phyloP scores from a whole-genome alignment of 2,113 vertebrate genomes.

The Chionis minor region DNA sequence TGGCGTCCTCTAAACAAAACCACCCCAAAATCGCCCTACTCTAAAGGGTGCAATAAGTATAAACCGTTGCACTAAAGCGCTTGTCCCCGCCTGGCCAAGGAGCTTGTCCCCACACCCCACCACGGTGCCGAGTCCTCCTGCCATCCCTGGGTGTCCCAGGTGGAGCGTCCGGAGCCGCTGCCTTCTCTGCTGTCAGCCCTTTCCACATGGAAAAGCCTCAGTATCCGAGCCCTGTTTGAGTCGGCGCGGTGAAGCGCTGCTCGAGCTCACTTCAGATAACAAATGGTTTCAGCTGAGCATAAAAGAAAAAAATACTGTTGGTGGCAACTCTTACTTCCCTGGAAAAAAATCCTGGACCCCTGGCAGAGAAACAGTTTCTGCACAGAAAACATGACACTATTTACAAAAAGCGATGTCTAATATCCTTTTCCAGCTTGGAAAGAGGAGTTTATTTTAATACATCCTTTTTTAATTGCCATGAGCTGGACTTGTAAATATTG shows the following conservation, averaged over 20 bases:
- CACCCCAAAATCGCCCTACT: not conserved
- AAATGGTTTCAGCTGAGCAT: not conserved
- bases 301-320: not conserved
- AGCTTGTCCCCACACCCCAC: not conserved
- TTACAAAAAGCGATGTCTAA: slow-evolving; percentile 44
- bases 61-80: not conserved
- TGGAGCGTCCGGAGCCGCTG: not conserved
- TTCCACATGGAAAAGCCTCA: not conserved
- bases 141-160: not conserved
- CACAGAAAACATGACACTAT: slow-evolving; percentile 52
- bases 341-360: slow-evolving; percentile 9
- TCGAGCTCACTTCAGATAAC: not conserved
- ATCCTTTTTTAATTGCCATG: slow-evolving; percentile 70
- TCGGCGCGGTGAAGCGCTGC: not conserved
- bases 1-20: not conserved
- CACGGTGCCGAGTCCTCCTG: rapidly evolving
- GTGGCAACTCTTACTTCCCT: slow-evolving; percentile 20
- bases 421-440: slow-evolving; percentile 62
- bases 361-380: slow-evolving; percentile 33
- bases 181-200: not conserved
- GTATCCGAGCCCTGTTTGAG: rapidly evolving
- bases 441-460: slow-evolving; percentile 66
- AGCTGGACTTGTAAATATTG: slow-evolving; percentile 70
- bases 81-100: not conserved
- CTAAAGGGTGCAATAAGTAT: not conserved